Evolutionary conservation across 1,140 invertebrate species (phyloP).

Genomic region (Magallana ariakensis): DNA sequence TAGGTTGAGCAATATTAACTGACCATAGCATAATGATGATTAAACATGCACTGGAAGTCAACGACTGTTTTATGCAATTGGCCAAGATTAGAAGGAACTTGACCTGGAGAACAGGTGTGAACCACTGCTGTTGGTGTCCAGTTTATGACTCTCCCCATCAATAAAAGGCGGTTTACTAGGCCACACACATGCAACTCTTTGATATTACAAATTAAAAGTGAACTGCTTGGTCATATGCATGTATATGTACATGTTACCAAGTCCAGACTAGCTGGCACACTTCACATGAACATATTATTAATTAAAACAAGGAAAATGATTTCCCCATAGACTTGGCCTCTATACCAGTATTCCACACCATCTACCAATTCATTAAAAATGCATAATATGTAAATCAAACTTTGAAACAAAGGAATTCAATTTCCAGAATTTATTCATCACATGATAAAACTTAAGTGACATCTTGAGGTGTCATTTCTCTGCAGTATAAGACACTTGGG

Average conservation of each 20-base stretch:
- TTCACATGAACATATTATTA: no score
- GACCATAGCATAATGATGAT: conserved; percentile 3
- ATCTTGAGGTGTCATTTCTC: not conserved
- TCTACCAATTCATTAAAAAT: not conserved
- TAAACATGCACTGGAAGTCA: conserved; percentile 16
- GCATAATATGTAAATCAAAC: not conserved
- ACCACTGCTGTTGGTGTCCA: not conserved
- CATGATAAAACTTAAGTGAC: not conserved
- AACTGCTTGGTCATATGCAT: not conserved
- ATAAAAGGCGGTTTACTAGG: not conserved
- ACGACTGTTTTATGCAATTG: conserved; percentile 24
- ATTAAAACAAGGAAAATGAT: not conserved
- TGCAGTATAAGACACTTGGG: not conserved
- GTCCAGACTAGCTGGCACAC: no score
- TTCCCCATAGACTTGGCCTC: not conserved
- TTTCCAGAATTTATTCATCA: not conserved
- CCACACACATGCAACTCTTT: conserved; percentile 9
- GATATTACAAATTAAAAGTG: not conserved
- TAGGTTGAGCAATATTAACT: not conserved
- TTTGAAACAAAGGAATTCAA: conserved; percentile 4
- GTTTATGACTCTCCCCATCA: not conserved
- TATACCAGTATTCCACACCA: not conserved
- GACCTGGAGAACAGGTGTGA: not conserved
- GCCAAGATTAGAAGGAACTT: not conserved
- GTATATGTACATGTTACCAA: no score